These are phyloP conservation scores for Tenthredo notha DNA, from an alignment of 2,888 invertebrate genomes.

Conservation along the genomic window DNA sequence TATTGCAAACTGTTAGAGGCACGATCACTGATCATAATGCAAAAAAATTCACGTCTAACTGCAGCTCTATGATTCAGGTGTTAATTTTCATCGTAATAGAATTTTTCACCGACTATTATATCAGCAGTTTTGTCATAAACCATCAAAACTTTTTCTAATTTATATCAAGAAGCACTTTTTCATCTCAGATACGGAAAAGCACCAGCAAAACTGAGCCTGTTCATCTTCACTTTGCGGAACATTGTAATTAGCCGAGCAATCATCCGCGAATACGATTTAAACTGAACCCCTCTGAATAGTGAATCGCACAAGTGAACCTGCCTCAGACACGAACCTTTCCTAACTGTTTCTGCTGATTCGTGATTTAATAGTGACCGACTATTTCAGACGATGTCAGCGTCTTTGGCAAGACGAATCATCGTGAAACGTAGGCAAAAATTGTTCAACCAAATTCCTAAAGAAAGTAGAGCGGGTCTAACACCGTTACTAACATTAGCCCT, in stretches of 20 bases:
- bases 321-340: background rate
- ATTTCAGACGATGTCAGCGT: constrained; percentile 23
- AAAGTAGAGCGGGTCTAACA: constrained; percentile 12
- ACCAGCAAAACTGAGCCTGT: background rate
- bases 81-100: background rate
- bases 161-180: background rate
- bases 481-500: background rate
- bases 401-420: background rate
- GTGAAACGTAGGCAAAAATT: constrained; percentile 35
- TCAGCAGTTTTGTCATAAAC: background rate
- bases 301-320: background rate
- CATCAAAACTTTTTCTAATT: background rate
- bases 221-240: constrained; percentile 35
- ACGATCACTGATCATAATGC: background rate
- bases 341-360: constrained; percentile 46
- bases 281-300: background rate
- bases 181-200: background rate
- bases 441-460: constrained; percentile 11
- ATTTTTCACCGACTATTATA: background rate
- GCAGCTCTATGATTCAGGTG: background rate
- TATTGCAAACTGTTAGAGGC: background rate
- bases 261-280: constrained; percentile 17
- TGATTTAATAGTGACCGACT: constrained; percentile 2
- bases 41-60: background rate
- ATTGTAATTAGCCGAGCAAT: constrained; percentile 22